A percentile compares a stretch with the other conserved stretches of the same genome.
These are phyloP conservation scores for Pocillopora meandrina DNA, from an alignment of 92 coral and sea anemone species.

Conservation along the genomic window DNA sequence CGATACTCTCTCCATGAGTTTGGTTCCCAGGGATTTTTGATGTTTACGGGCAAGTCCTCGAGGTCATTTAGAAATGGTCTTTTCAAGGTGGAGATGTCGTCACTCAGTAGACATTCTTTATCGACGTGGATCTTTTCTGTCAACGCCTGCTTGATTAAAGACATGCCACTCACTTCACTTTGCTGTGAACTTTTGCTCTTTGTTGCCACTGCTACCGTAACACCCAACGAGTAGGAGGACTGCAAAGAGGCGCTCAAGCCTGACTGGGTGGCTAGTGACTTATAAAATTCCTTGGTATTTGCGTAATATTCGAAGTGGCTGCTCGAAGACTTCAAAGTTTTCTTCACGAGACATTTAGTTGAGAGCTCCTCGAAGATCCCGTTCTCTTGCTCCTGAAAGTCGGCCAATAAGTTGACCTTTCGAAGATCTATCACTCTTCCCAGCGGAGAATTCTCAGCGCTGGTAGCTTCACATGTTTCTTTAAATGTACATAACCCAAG, in stretches of 20 bases:
- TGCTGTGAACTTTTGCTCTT: background rate
- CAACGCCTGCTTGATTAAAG: slow-evolving; percentile 6
- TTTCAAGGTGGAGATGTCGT: background rate
- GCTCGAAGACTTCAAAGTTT: background rate
- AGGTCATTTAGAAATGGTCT: slow-evolving; percentile 3
- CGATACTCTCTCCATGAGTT: slow-evolving; percentile 36
- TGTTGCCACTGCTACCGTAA: slow-evolving; percentile 12
- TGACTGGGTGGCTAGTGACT: slow-evolving; percentile 27
- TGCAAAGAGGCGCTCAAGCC: background rate
- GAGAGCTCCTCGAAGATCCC: background rate
- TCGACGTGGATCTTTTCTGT: background rate
- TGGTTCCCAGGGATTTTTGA: slow-evolving; percentile 15
- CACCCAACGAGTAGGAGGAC: slow-evolving; percentile 19
- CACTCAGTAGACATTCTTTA: slow-evolving; percentile 12
- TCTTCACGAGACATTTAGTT: background rate
- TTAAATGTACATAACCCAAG: background rate
- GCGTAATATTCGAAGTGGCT: background rate
- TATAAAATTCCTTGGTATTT: slow-evolving; percentile 19
- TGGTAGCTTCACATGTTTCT: background rate
- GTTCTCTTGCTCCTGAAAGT: background rate
- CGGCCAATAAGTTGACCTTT: background rate
- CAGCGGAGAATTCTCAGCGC: background rate
- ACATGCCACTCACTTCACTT: background rate
- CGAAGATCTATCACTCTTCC: background rate
- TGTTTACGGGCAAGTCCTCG: background rate